Conservation (phyloP, 1,140 invertebrate species). For the Trinorchestia longiramus region DNA sequence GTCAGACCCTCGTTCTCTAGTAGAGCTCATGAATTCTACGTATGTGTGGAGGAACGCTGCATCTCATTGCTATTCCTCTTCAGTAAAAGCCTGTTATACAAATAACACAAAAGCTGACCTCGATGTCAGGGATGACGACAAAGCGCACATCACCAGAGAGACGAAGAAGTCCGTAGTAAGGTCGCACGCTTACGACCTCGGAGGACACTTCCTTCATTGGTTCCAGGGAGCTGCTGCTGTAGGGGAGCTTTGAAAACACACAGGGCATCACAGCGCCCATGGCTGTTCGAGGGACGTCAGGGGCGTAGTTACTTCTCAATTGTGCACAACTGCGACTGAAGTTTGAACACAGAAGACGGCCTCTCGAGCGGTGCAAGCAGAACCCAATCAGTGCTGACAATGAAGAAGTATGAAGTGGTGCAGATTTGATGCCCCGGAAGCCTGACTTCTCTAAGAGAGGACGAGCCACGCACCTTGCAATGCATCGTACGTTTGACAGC, state of each 20-base stretch:
- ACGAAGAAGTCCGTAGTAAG: background rate
- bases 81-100: no score
- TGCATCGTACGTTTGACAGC: background rate
- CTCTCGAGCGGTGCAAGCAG: background rate
- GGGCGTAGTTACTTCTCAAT: background rate
- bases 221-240: background rate
- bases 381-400: background rate
- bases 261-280: background rate
- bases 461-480: background rate
- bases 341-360: background rate
- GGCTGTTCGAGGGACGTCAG: background rate
- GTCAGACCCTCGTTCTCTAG: background rate
- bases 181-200: background rate
- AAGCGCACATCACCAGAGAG: constrained; percentile 24
- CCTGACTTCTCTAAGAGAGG: background rate
- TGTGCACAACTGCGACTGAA: background rate
- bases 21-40: no score
- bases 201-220: background rate
- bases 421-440: background rate
- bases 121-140: constrained; percentile 17
- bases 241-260: background rate
- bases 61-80: no score
- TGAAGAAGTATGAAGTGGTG: background rate
- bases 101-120: background rate
- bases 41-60: no score